These are phyloP conservation scores for Aplysia californica DNA, from an alignment of 1,140 invertebrate genomes.

Conservation along the genomic window DNA sequence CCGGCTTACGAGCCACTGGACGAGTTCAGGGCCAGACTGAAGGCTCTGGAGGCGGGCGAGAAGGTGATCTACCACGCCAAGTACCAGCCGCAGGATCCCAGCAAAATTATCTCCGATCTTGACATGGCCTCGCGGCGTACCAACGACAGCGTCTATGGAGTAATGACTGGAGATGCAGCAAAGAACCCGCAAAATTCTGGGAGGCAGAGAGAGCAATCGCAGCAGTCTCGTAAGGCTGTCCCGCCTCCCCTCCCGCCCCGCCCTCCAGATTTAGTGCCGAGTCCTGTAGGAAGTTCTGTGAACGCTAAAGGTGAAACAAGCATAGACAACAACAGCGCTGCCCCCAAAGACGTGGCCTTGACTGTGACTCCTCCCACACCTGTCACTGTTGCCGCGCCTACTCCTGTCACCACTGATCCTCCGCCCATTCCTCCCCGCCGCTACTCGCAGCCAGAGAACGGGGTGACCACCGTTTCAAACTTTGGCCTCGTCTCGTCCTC, in stretches of 20 bases:
- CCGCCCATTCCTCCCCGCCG: neutral
- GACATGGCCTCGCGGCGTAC: neutral
- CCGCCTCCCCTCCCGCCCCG: conserved; percentile 13
- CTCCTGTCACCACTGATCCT: neutral
- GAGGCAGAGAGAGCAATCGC: neutral
- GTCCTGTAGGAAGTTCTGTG: neutral
- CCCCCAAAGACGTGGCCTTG: neutral
- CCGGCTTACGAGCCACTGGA: conserved; percentile 62
- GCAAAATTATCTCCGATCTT: conserved; percentile 23
- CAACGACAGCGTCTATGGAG: neutral
- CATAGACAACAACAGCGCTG: neutral
- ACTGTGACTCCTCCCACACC: too few species aligned
- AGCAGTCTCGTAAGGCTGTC: too few species aligned
- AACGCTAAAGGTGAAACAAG: neutral
- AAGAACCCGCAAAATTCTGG: neutral
- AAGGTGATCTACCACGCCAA: conserved; percentile 29
- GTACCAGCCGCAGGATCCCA: conserved; percentile 37
- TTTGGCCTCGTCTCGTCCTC: conserved; percentile 14
- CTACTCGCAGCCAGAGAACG: neutral
- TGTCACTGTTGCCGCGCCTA: too few species aligned
- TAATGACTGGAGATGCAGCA: neutral
- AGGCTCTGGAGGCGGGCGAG: conserved; percentile 48
- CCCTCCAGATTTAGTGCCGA: neutral
- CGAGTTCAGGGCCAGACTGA: conserved; percentile 51
- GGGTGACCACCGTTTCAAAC: conserved; percentile 2